Base-by-base conservation (phyloP, 2,888 invertebrate genomes). In the Oeneis ivallda region DNA sequence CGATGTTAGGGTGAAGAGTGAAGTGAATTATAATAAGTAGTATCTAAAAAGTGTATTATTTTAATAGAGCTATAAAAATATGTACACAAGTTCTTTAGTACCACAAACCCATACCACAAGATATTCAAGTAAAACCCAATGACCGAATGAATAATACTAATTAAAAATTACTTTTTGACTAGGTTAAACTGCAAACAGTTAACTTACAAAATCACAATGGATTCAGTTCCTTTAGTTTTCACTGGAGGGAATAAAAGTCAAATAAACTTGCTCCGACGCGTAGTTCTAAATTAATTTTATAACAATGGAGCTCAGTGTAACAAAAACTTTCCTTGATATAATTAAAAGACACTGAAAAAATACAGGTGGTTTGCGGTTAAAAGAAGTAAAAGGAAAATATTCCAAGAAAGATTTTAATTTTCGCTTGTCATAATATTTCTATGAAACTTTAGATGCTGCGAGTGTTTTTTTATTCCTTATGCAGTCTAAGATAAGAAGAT, bases 271-370 rank as follows among this genome's bases (percentile, higher is more conserved):
- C 19, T 45, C 15, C 15, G 47, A 1, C 11, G 6, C 19, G 49
- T 50, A 50, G 26, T 50, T 50, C 49, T 50, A 50, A 50, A 19
- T 50, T 11, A 50, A 50, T 10, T 47, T 47, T 26, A 50, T 26
- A 49, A 50, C 49, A 50, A 50, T 50, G 6, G 6, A 26, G 26
- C 26, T 19, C 26, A 8, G 11, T 13, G 19, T 6, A 50, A 49
- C 19, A 49, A 50, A 50, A 50, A 50, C 26, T 26, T 50, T 50
- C 19, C 26, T 50, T 11, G 26, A 26, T 50, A 26, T 50, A 26
- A 50, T 50, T 49, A 11, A 49, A 19, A 9, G 49, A 49, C 49
- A 19, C 26, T 26, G 19, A 19, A 49, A 49, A 47, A 49, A 11
- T 49, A 11, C 17, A 9, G n/a, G n/a, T n/a, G 15, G 8, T 45